Evolutionary conservation across 64 coral and sea anemone species (phyloP).

Genomic region (Montipora sp.): DNA sequence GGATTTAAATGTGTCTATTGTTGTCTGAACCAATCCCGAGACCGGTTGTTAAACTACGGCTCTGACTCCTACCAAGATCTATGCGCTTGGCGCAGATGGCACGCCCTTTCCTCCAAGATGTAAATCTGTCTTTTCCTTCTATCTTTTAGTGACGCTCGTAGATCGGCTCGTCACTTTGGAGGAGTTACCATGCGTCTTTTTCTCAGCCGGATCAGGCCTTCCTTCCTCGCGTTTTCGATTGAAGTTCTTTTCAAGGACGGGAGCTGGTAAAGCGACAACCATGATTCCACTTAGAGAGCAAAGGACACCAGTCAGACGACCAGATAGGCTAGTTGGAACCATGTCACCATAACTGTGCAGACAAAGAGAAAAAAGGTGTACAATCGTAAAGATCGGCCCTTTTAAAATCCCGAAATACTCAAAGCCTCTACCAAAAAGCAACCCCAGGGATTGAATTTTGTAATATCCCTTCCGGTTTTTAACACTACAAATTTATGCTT

Average conservation of each 20-base stretch:
- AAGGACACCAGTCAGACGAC: conserved; percentile 80
- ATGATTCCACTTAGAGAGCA: conserved; percentile 96
- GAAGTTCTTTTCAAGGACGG: conserved; percentile 91
- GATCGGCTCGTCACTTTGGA: background rate
- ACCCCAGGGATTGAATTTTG: too few relatives aligned
- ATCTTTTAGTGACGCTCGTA: background rate
- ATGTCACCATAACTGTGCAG: conserved; percentile 88
- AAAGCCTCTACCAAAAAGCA: too few relatives aligned
- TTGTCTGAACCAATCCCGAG: too few relatives aligned
- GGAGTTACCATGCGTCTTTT: background rate
- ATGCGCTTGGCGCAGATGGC: background rate
- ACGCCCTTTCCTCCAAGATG: background rate
- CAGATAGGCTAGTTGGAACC: conserved; percentile 79
- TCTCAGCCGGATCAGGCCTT: background rate
- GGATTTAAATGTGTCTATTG: too few relatives aligned
- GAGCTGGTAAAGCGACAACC: conserved; percentile 92
- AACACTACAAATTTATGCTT: too few relatives aligned
- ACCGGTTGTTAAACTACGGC: too few relatives aligned
- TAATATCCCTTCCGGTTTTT: too few relatives aligned
- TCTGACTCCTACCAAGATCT: too few relatives aligned
- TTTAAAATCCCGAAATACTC: too few relatives aligned
- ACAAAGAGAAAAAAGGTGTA: background rate
- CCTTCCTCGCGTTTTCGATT: conserved; percentile 66
- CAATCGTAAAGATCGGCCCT: too few relatives aligned
- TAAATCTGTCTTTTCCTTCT: background rate